Evolutionary conservation across 2,113 vertebrate genomes (phyloP).

Genomic region (Dasypus novemcinctus): DNA sequence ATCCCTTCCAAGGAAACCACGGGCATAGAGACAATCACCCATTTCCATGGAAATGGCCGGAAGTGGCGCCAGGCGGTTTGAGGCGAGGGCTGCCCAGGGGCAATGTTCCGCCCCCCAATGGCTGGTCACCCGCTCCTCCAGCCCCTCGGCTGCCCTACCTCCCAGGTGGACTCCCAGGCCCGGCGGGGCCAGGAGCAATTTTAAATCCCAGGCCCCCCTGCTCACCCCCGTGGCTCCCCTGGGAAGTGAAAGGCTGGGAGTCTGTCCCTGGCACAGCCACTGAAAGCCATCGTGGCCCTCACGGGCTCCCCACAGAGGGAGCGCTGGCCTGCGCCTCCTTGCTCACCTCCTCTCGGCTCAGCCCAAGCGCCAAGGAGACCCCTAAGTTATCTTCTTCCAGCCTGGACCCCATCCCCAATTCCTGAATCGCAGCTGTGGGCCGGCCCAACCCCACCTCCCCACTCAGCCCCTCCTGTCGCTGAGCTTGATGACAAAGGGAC

Average conservation of each 20-base stretch:
- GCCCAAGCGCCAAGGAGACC: background rate
- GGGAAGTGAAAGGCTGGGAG: background rate
- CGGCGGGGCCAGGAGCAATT: background rate
- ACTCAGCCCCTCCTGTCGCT: background rate
- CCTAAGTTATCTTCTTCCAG: background rate
- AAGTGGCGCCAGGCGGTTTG: background rate
- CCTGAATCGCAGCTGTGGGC: background rate
- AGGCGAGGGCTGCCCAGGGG: background rate
- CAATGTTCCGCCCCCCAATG: too few species aligned
- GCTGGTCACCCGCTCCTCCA: rapidly evolving
- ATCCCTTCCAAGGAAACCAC: background rate
- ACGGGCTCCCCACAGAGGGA: rapidly evolving
- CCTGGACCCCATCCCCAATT: background rate
- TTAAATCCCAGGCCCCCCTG: background rate
- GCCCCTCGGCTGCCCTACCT: too few species aligned
- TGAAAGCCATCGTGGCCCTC: too few species aligned
- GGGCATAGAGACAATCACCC: rapidly evolving
- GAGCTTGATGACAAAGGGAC: background rate
- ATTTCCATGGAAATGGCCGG: background rate
- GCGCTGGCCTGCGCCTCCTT: background rate
- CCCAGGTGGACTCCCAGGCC: background rate
- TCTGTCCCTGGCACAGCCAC: background rate
- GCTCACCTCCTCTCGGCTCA: background rate
- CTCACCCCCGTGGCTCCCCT: rapidly evolving
- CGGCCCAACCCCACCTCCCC: background rate